Conservation (phyloP, 2,113 vertebrate genomes). For the Symphodus melops region DNA sequence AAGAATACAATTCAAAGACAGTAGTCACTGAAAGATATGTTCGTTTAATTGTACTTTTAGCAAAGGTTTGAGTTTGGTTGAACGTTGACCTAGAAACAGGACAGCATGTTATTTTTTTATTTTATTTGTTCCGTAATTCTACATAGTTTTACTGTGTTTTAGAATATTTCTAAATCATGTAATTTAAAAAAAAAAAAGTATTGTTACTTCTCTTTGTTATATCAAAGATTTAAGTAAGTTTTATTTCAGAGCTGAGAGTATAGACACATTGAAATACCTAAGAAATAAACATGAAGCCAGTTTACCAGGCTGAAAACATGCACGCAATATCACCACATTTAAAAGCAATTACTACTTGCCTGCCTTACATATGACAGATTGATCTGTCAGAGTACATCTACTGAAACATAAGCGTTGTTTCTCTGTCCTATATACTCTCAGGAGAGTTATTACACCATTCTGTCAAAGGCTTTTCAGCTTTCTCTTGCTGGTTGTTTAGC, state of each 20-base stretch:
- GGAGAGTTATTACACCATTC: background rate
- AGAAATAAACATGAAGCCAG: background rate
- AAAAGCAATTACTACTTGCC: background rate
- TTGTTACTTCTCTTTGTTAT: no score
- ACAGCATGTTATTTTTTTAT: no score
- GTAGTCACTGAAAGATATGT: no score
- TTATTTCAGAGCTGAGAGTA: background rate
- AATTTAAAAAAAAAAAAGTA: no score
- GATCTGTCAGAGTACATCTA: background rate
- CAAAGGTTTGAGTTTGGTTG: no score
- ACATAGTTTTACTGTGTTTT: no score
- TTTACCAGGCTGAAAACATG: background rate
- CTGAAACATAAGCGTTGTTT: background rate
- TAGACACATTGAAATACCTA: background rate
- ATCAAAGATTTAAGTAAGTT: no score
- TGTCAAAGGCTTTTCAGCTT: slow-evolving; percentile 13
- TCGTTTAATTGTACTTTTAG: no score
- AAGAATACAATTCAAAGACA: no score
- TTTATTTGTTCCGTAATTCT: no score
- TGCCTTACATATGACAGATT: background rate
- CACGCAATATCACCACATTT: background rate
- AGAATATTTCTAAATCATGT: no score
- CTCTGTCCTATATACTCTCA: background rate
- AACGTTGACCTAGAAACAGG: no score
- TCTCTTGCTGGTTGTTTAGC: slow-evolving; percentile 42